These are phyloP conservation scores for Psylliodes chrysocephalus DNA, from an alignment of 2,888 invertebrate genomes.

Conservation along the genomic window DNA sequence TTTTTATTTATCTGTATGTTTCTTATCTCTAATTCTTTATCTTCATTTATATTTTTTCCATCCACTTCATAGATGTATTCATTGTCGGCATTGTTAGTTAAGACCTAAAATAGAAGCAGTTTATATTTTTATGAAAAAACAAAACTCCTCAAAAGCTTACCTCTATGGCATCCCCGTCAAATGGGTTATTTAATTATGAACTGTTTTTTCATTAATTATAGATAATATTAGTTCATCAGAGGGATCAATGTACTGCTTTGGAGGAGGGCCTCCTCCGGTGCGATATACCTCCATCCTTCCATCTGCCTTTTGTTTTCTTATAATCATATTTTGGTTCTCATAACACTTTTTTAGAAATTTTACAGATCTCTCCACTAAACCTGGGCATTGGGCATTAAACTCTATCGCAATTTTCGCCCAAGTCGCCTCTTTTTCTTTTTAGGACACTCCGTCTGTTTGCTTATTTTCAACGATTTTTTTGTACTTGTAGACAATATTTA, in stretches of 20 bases:
- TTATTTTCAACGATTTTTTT: constrained; percentile 12
- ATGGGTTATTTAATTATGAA: not conserved
- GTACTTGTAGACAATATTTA: not conserved
- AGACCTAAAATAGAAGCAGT: too few species aligned
- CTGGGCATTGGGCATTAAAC: not conserved
- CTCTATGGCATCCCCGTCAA: constrained; percentile 5
- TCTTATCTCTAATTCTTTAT: not conserved
- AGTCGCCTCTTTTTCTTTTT: constrained; percentile 21
- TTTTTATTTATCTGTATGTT: too few species aligned
- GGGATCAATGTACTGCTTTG: not conserved
- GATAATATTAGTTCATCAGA: not conserved
- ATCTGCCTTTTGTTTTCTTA: not conserved
- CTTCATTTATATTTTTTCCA: not conserved
- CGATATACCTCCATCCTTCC: not conserved
- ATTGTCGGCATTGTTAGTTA: too few species aligned
- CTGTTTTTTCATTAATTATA: not conserved
- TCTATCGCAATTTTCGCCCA: not conserved
- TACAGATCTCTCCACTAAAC: not conserved
- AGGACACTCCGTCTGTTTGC: constrained; percentile 1
- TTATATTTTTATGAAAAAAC: not conserved
- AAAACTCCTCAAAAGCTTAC: too few species aligned
- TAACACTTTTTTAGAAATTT: not conserved
- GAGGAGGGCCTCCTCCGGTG: not conserved
- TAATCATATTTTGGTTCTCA: not conserved
- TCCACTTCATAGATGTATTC: not conserved